A percentile compares a stretch with the other conserved stretches of the same genome.
phyloP scores from a whole-genome alignment of 30 jellyfish, hydroid and myxozoan species.

The Rhopilema esculentum region DNA sequence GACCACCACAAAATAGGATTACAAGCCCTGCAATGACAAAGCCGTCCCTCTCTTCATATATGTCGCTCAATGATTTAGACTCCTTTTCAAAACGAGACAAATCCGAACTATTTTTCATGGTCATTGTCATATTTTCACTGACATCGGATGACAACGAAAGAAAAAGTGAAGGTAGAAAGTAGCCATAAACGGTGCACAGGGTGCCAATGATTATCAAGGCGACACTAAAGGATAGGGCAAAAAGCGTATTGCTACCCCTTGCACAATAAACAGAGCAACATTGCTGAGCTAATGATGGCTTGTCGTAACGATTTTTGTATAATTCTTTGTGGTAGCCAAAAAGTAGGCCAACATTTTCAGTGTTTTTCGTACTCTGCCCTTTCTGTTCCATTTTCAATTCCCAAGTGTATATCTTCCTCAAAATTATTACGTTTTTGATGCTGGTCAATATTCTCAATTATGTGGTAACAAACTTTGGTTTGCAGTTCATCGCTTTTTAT shows the following conservation, averaged over 20 bases:
- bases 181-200: slow-evolving; percentile 47
- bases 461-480: background rate
- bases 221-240: slow-evolving; percentile 37
- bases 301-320: slow-evolving; percentile 18
- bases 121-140: slow-evolving; percentile 37
- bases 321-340: slow-evolving; percentile 66
- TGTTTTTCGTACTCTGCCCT: background rate
- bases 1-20: slow-evolving; percentile 41
- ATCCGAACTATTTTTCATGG: background rate
- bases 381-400: background rate
- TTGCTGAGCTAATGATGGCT: slow-evolving; percentile 41
- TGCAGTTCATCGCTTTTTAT: background rate
- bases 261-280: slow-evolving; percentile 56
- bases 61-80: slow-evolving; percentile 24
- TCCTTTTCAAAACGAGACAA: slow-evolving; percentile 39
- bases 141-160: slow-evolving; percentile 28
- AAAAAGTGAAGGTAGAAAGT: slow-evolving; percentile 38
- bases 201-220: slow-evolving; percentile 47
- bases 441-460: background rate
- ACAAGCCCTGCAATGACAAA: slow-evolving; percentile 48
- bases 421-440: background rate
- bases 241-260: slow-evolving; percentile 23
- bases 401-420: background rate
- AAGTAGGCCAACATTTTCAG: slow-evolving; percentile 48
- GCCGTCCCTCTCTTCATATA: slow-evolving; percentile 32